phyloP scores from a whole-genome alignment of 2,113 vertebrate species.

The Datnioides undecimradiatus region DNA sequence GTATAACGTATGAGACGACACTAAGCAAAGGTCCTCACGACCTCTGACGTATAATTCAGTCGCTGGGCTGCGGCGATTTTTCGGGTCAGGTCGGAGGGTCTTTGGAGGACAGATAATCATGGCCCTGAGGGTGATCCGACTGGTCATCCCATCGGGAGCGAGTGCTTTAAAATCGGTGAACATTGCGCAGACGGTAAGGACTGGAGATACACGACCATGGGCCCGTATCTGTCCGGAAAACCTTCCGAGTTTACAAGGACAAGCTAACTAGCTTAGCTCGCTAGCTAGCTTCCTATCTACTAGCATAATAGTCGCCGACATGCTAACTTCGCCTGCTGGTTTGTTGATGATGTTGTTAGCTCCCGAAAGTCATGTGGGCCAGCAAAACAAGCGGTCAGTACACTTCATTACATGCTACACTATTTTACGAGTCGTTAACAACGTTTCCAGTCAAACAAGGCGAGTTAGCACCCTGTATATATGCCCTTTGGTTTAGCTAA shows the following conservation, averaged over 20 bases:
- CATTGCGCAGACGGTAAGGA: slow-evolving; percentile 69
- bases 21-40: background rate
- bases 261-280: slow-evolving; percentile 52
- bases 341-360: background rate
- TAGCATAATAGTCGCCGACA: slow-evolving; percentile 16
- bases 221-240: rapidly evolving
- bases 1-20: slow-evolving; percentile 15
- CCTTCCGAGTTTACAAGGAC: slow-evolving; percentile 67
- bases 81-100: slow-evolving; percentile 59
- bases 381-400: background rate
- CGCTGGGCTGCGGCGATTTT: slow-evolving; percentile 4
- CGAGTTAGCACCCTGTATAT: too few relatives aligned
- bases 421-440: too few relatives aligned
- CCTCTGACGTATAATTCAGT: slow-evolving; percentile 50
- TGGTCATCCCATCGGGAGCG: slow-evolving; percentile 66
- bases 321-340: background rate
- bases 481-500: background rate
- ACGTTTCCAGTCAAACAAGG: background rate
- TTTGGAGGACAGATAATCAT: slow-evolving; percentile 64
- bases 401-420: background rate
- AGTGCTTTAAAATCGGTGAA: slow-evolving; percentile 38
- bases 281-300: slow-evolving; percentile 7
- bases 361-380: background rate
- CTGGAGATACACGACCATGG: rapidly evolving
- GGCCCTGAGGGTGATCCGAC: slow-evolving; percentile 74